phyloP scores from a whole-genome alignment of 2,797 vertebrate genomes.

The Fratercula arctica region DNA sequence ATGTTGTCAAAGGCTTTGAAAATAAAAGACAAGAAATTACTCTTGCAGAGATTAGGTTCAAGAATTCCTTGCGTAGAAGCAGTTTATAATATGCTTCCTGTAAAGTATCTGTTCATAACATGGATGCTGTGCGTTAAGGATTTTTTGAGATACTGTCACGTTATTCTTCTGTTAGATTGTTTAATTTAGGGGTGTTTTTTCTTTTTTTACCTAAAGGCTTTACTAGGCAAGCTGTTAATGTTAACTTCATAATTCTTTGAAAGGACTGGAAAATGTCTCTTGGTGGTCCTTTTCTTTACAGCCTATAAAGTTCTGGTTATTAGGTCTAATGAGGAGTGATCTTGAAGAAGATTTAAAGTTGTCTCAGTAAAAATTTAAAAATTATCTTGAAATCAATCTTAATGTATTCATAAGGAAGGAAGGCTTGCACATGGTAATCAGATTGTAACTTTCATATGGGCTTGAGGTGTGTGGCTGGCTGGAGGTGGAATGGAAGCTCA shows the following conservation, averaged over 20 bases:
- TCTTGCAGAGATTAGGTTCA: neutral
- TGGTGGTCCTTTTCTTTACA: neutral
- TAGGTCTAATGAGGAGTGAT: neutral
- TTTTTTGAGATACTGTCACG: neutral
- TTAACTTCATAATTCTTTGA: neutral
- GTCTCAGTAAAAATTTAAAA: neutral
- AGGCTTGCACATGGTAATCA: neutral
- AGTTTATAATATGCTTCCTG: neutral
- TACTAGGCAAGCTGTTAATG: neutral
- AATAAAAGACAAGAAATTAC: neutral
- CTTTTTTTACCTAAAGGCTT: neutral
- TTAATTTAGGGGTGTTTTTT: neutral
- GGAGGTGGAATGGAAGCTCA: neutral
- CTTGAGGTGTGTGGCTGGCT: neutral
- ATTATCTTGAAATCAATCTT: neutral
- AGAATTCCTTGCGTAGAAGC: neutral
- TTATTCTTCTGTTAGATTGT: neutral
- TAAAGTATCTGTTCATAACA: neutral
- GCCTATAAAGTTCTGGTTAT: neutral
- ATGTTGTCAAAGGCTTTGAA: neutral
- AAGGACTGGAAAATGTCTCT: neutral
- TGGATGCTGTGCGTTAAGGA: accelerated
- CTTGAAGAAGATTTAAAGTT: neutral
- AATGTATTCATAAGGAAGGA: neutral
- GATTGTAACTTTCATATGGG: neutral